phyloP scores from a whole-genome alignment of 2,888 invertebrate species.

The Nebria brevicollis region DNA sequence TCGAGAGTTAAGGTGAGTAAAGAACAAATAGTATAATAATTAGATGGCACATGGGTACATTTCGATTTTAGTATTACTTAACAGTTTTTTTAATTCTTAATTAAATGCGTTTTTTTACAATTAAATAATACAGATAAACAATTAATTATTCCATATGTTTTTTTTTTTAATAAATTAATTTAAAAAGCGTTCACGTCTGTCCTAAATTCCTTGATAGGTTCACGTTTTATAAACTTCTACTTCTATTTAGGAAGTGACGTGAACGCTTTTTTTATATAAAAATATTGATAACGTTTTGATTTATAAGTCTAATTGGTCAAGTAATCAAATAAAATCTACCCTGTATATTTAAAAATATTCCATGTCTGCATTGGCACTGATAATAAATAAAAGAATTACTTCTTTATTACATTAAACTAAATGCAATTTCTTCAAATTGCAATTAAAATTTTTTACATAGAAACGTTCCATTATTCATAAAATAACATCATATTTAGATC shows the following conservation, averaged over 20 bases:
- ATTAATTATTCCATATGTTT: slow-evolving; percentile 10
- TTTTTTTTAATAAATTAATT: slow-evolving; percentile 31
- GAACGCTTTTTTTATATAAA: slow-evolving; percentile 38
- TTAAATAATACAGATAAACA: slow-evolving; percentile 12
- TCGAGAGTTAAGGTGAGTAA: neutral
- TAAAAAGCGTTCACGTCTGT: slow-evolving; percentile 33
- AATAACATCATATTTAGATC: neutral
- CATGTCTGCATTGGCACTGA: slow-evolving; percentile 29
- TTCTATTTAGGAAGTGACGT: neutral
- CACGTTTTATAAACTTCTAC: no score
- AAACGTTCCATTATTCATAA: neutral
- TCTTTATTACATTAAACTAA: neutral
- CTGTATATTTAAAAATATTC: slow-evolving; percentile 33
- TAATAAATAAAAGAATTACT: neutral
- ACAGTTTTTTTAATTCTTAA: slow-evolving; percentile 28
- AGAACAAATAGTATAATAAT: neutral
- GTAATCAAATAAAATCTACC: slow-evolving; percentile 35
- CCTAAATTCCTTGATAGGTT: neutral
- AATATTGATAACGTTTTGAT: slow-evolving; percentile 38
- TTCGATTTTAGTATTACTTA: slow-evolving; percentile 28
- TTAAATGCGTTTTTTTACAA: slow-evolving; percentile 29
- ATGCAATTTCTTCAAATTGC: no score
- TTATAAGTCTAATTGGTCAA: slow-evolving; percentile 40
- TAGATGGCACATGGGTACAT: slow-evolving; percentile 34
- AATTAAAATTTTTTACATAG: neutral